Conservation (phyloP, 2,113 vertebrate species). For the Odontophorus gujanensis region DNA sequence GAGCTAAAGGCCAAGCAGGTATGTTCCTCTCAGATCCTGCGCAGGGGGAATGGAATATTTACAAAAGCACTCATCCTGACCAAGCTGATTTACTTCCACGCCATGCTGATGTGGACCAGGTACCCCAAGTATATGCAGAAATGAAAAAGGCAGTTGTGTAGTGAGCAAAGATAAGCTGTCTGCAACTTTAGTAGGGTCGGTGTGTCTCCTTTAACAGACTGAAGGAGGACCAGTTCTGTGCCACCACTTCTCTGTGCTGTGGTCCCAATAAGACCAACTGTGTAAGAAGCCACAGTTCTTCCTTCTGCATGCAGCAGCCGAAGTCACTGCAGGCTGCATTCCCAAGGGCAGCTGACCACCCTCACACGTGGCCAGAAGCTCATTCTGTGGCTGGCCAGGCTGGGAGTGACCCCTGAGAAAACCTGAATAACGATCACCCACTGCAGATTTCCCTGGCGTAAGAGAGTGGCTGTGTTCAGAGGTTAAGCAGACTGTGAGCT, state of each 20-base stretch:
- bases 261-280: not conserved
- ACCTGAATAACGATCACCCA: not conserved
- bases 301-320: not conserved
- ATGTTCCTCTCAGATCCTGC: not conserved
- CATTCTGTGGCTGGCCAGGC: not conserved
- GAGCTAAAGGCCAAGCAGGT: not conserved
- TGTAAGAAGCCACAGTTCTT: not conserved
- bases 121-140: not conserved
- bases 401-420: not conserved
- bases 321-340: not conserved
- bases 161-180: not conserved
- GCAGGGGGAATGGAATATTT: not conserved
- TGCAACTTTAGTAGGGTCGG: not conserved
- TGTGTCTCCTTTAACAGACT: not conserved
- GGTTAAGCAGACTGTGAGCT: not conserved
- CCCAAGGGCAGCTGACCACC: not conserved
- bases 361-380: not conserved
- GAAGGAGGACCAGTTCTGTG: not conserved
- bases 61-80: not conserved
- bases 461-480: not conserved
- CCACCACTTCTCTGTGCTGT: not conserved
- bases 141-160: not conserved
- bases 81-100: not conserved
- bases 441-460: not conserved
- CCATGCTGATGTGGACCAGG: not conserved